Percentiles rank a stretch among this genome's conserved stretches.
Evolutionary conservation across 2,888 invertebrate genomes (phyloP).

Genomic region (Tromatobia lineatoria): DNA sequence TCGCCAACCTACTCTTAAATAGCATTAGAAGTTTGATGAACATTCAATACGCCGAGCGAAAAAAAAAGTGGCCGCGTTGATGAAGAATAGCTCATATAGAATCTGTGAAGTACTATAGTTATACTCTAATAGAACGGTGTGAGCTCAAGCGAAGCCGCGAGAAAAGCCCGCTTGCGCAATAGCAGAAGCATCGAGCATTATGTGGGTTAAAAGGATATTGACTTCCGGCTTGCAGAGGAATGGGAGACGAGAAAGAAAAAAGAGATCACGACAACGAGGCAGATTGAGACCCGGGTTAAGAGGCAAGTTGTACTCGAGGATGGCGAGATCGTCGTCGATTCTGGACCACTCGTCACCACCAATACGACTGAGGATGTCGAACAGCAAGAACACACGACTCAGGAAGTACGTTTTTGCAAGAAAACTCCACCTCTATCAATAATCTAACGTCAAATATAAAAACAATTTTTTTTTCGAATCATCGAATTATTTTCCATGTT

Average conservation of each 20-base stretch:
- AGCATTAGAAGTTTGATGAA: neutral
- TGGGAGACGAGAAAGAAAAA: conserved; percentile 96
- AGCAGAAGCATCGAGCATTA: conserved; percentile 45
- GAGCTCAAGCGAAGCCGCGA: conserved; percentile 45
- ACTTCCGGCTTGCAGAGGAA: conserved; percentile 90
- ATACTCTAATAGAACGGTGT: conserved; percentile 16
- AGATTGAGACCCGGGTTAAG: conserved; percentile 96
- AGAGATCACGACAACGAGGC: conserved; percentile 95
- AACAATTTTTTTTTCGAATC: neutral
- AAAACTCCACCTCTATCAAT: neutral
- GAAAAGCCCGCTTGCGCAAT: conserved; percentile 43
- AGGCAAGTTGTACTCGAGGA: conserved; percentile 95
- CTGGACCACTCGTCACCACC: conserved; percentile 96
- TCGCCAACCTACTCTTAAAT: neutral
- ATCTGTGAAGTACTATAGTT: neutral
- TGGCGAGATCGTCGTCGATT: conserved; percentile 95
- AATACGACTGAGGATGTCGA: conserved; percentile 96
- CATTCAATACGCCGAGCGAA: neutral
- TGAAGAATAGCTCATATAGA: neutral
- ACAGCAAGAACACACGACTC: conserved; percentile 95
- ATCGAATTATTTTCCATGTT: neutral
- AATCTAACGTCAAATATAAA: neutral
- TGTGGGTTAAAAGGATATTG: conserved; percentile 66
- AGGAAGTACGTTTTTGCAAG: conserved; percentile 87
- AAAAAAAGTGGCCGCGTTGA: neutral